phyloP scores from a whole-genome alignment of 2,113 vertebrate species.

The Ictidomys tridecemlineatus region DNA sequence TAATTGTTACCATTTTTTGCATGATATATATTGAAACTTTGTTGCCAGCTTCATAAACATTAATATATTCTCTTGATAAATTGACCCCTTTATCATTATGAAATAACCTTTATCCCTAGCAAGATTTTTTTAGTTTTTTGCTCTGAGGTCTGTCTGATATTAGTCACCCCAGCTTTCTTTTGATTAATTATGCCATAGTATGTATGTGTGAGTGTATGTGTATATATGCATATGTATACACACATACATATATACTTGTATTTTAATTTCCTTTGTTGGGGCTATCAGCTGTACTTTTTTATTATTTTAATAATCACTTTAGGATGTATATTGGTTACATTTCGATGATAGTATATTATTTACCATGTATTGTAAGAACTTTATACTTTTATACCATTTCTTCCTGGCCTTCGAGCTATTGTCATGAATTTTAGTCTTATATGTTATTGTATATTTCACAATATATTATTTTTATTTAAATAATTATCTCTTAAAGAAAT shows the following conservation, averaged over 20 bases:
- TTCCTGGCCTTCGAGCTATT: not conserved
- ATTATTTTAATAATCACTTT: constrained; percentile 15
- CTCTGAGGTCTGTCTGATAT: not conserved
- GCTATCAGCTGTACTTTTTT: not conserved
- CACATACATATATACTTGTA: not conserved
- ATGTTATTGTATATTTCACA: not conserved
- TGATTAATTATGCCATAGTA: not conserved
- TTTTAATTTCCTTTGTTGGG: not conserved
- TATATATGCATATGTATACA: not conserved
- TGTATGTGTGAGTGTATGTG: not conserved
- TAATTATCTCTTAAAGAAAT: not conserved
- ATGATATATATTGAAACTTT: not conserved
- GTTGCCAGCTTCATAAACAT: not conserved
- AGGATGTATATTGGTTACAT: not conserved
- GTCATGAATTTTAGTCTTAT: constrained; percentile 17
- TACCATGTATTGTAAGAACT: not conserved
- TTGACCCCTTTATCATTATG: not conserved
- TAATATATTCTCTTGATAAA: not conserved
- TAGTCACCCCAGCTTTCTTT: not conserved
- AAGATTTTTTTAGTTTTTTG: not conserved
- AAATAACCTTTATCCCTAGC: not conserved
- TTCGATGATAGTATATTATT: not conserved
- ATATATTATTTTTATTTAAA: not conserved
- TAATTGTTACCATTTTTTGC: not conserved
- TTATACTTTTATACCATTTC: not conserved